Evolutionary conservation across 2,888 invertebrate species (phyloP).

Genomic region (Synanthedon myopaeformis): DNA sequence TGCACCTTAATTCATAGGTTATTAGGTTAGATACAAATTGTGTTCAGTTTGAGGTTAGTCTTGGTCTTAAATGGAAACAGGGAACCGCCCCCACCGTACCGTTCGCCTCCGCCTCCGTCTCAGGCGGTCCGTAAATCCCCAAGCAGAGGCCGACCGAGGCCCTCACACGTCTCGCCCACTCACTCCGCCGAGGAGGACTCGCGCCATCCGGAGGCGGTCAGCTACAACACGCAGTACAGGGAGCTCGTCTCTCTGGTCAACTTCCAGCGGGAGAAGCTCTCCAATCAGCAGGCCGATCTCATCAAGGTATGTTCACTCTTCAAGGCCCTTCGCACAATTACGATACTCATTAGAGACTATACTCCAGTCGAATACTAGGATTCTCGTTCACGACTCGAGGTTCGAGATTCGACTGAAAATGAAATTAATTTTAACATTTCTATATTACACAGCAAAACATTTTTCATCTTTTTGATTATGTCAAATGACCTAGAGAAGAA

Average conservation of each 20-base stretch:
- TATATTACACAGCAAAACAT: too few species aligned
- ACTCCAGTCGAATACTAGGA: not conserved
- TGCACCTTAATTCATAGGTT: too few species aligned
- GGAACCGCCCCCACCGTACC: conserved; percentile 64
- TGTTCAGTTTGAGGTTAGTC: too few species aligned
- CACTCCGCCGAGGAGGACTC: conserved; percentile 38
- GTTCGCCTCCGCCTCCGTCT: conserved; percentile 59
- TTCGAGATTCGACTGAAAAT: too few species aligned
- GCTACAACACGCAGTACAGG: conserved; percentile 81
- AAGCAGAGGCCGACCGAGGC: conserved; percentile 33
- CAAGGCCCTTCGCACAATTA: too few species aligned
- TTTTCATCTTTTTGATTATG: too few species aligned
- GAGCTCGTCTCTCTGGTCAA: conserved; percentile 90
- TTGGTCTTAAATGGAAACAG: conserved; percentile 17
- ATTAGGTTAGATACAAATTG: too few species aligned
- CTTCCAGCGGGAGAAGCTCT: conserved; percentile 90
- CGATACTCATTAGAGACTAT: too few species aligned
- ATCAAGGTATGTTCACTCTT: conserved; percentile 75
- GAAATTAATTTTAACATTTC: too few species aligned
- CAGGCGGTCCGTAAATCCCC: conserved; percentile 53
- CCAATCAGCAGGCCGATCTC: conserved; percentile 89
- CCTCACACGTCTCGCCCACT: conserved; percentile 60
- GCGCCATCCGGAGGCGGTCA: conserved; percentile 71
- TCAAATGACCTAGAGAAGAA: too few species aligned
- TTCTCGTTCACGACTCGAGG: not conserved